Conservation (phyloP, 2,888 invertebrate genomes). For the Bruchidius siliquastri region DNA sequence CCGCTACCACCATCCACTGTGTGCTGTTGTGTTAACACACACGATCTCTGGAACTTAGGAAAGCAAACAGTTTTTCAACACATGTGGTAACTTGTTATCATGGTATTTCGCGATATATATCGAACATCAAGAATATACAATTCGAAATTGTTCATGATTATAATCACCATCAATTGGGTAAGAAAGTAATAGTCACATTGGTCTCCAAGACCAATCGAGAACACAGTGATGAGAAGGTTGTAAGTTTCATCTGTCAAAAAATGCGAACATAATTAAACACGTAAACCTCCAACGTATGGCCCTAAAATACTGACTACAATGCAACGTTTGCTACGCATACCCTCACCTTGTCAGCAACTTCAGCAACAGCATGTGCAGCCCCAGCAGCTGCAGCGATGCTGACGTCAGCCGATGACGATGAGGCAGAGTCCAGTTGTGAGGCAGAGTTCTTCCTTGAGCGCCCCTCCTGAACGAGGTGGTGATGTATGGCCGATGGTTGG, state of each 20-base stretch:
- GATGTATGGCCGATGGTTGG: slow-evolving; percentile 60
- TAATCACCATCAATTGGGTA: too few species aligned
- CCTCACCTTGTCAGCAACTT: slow-evolving; percentile 33
- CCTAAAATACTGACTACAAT: too few species aligned
- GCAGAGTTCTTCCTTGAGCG: slow-evolving; percentile 61
- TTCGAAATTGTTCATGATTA: too few species aligned
- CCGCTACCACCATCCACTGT: slow-evolving; percentile 62
- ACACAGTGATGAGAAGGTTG: too few species aligned
- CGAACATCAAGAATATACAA: too few species aligned
- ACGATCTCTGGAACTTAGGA: slow-evolving; percentile 57
- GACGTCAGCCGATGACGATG: slow-evolving; percentile 67
- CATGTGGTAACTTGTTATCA: too few species aligned
- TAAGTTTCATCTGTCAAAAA: too few species aligned
- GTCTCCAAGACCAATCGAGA: too few species aligned
- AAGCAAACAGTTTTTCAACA: slow-evolving; percentile 1
- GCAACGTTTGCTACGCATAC: slow-evolving; percentile 12
- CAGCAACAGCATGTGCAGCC: slow-evolving; percentile 17
- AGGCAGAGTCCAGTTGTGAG: slow-evolving; percentile 60
- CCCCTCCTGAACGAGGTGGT: slow-evolving; percentile 13
- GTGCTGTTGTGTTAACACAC: slow-evolving; percentile 61
- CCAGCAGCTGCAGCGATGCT: slow-evolving; percentile 48
- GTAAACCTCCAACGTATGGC: too few species aligned
- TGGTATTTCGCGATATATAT: too few species aligned
- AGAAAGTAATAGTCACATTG: too few species aligned
- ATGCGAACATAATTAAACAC: too few species aligned